phyloP scores from a whole-genome alignment of 2,888 invertebrate genomes.

The Branchellion lobata region DNA sequence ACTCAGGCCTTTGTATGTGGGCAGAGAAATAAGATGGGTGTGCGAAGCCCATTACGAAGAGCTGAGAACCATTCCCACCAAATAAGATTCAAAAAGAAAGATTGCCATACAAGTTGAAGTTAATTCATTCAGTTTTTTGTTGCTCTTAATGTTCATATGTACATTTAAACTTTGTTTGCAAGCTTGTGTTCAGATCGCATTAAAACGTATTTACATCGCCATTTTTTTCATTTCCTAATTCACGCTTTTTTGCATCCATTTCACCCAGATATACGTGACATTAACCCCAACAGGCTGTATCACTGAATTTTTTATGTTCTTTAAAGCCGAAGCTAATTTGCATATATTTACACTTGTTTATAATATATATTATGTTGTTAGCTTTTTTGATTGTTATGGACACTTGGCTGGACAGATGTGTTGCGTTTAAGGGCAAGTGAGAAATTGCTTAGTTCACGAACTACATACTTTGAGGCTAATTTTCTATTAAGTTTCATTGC shows the following conservation, averaged over 20 bases:
- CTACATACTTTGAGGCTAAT: no score
- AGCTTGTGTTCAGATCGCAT: not conserved
- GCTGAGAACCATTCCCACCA: constrained; percentile 51
- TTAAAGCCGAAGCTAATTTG: not conserved
- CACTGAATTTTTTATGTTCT: not conserved
- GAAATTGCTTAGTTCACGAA: no score
- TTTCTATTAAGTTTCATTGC: no score
- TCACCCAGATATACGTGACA: not conserved
- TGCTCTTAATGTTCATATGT: not conserved
- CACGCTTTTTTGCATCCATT: not conserved
- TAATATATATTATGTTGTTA: no score
- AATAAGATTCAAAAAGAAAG: constrained; percentile 32
- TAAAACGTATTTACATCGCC: not conserved
- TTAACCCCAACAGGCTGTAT: constrained; percentile 2
- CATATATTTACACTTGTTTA: constrained; percentile 7
- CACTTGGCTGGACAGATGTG: no score
- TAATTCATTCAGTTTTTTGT: no score
- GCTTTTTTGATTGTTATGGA: no score
- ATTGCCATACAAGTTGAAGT: no score
- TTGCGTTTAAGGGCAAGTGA: no score
- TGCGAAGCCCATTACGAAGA: constrained; percentile 54
- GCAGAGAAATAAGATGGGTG: constrained; percentile 53
- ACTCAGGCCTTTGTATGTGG: constrained; percentile 52
- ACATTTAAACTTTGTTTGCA: not conserved
- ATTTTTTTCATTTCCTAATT: not conserved